Evolutionary conservation across 1,140 invertebrate genomes (phyloP).

Genomic region (Sycobia sp.): DNA sequence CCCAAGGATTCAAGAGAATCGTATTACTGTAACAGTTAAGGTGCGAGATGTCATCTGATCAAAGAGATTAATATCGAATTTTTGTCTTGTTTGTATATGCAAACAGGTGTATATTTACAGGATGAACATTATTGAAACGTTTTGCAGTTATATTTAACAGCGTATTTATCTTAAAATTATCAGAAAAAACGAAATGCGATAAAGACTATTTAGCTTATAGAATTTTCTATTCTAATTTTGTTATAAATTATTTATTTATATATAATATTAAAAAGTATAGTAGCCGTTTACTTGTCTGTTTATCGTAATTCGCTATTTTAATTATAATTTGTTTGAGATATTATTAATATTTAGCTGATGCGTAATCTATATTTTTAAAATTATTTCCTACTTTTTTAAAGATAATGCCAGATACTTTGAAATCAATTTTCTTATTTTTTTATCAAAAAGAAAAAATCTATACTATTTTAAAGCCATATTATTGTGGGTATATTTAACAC

Average conservation of each 20-base stretch:
- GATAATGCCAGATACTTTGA: background rate
- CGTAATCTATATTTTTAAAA: background rate
- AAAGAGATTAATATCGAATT: slow-evolving; percentile 1
- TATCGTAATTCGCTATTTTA: slow-evolving; percentile 25
- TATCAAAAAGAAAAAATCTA: too few relatives aligned
- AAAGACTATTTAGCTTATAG: slow-evolving; percentile 1
- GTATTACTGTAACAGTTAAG: slow-evolving; percentile 51
- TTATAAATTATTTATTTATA: background rate
- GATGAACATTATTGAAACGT: background rate
- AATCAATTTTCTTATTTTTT: background rate
- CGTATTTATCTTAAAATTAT: background rate
- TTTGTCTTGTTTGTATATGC: slow-evolving; percentile 8
- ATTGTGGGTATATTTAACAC: too few relatives aligned
- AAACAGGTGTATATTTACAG: background rate
- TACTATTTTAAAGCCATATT: too few relatives aligned
- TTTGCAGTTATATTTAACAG: background rate
- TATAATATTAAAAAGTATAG: background rate
- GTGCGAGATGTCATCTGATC: slow-evolving; percentile 46
- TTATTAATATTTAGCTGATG: slow-evolving; percentile 6
- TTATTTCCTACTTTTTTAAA: slow-evolving; percentile 7
- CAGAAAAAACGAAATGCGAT: slow-evolving; percentile 11
- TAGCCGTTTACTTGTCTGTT: background rate
- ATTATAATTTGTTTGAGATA: slow-evolving; percentile 4
- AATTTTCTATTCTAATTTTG: background rate
- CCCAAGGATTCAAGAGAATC: slow-evolving; percentile 41